Percentiles rank a stretch among this genome's conserved stretches.
Conservation (phyloP, 2,888 invertebrate genomes). For the Molanna angustata region DNA sequence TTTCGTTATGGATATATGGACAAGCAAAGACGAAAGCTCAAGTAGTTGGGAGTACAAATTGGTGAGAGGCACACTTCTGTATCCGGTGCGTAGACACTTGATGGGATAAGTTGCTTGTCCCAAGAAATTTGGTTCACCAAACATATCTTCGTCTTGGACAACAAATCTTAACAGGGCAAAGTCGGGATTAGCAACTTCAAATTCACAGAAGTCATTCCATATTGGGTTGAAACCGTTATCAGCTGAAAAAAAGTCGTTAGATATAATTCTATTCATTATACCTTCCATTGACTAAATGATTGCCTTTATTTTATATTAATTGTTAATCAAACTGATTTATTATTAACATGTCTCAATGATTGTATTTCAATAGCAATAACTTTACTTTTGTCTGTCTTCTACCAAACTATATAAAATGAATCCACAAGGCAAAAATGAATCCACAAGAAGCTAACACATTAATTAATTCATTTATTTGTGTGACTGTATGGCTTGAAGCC, state of each 20-base stretch:
- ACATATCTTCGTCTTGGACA: slow-evolving; percentile 95
- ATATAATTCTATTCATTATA: too few species aligned
- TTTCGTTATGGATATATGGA: slow-evolving; percentile 66
- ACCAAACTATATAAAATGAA: too few species aligned
- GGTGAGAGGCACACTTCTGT: slow-evolving; percentile 84
- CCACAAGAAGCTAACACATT: too few species aligned
- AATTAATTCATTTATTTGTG: too few species aligned
- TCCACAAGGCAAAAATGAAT: too few species aligned
- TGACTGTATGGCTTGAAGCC: too few species aligned
- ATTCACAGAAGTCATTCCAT: slow-evolving; percentile 87
- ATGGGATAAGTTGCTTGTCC: slow-evolving; percentile 94
- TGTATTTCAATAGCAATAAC: too few species aligned
- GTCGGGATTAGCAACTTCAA: slow-evolving; percentile 76
- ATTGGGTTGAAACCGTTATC: slow-evolving; percentile 94
- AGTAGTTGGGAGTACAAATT: slow-evolving; percentile 91
- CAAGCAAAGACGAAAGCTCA: slow-evolving; percentile 85
- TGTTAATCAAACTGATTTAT: too few species aligned
- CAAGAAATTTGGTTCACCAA: slow-evolving; percentile 94
- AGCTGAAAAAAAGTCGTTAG: slow-evolving; percentile 49
- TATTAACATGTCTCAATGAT: too few species aligned
- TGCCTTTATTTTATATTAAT: too few species aligned
- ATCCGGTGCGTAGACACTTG: slow-evolving; percentile 78
- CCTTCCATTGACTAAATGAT: too few species aligned
- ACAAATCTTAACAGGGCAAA: slow-evolving; percentile 83
- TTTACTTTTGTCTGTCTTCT: too few species aligned